Base-by-base conservation (phyloP, 1,140 invertebrate genomes). In the Meteorus sp. region DNA sequence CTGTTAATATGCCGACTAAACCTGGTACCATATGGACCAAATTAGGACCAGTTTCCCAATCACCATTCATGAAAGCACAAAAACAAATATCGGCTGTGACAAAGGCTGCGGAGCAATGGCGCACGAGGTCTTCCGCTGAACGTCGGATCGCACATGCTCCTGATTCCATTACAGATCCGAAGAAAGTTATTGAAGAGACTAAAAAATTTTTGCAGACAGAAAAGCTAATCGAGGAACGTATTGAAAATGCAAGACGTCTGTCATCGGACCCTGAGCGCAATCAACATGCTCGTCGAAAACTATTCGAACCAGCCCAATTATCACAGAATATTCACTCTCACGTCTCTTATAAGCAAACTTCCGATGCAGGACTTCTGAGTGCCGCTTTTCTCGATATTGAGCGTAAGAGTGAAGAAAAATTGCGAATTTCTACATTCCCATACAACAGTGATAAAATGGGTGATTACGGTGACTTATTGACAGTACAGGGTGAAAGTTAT, bases 1-100 rank as follows among this genome's bases (percentile, higher is more conserved):
- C 76, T 6, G 56, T 74, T 0, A 70, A 78, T 0, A 72, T 75
- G 1, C 76, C 76, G 0, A 70, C 50, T 43, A 77, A 71, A 56
- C 66, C 71, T 1, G 76, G 76, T 5, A 59, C 68, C 0, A 79
- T 79, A 56, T 79, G 76, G 76, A 59, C 72, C 9, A 79, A 79
- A 66, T 60, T 80, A 3, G 78, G 78, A 0, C 78, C 78, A 3
- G 78, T 80, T n/a, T 79, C 78, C 0, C 75, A 75, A 0, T 79
- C 77, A 1, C 78, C 78, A 1, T 80, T 80, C 25, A 76, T 80
- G 0, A 69, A 71, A 37, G 78, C 78, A 0, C 77, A 80, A n/a
- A 73, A 77, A 51, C 73, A 79, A 23, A 65, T 80, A 1, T 74
- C 76, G 11, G 55, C 67, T 72, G 3, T 60, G 59, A 55, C 39